Base-by-base conservation (phyloP, 2,888 invertebrate species). In the Ophioninae sp. region DNA sequence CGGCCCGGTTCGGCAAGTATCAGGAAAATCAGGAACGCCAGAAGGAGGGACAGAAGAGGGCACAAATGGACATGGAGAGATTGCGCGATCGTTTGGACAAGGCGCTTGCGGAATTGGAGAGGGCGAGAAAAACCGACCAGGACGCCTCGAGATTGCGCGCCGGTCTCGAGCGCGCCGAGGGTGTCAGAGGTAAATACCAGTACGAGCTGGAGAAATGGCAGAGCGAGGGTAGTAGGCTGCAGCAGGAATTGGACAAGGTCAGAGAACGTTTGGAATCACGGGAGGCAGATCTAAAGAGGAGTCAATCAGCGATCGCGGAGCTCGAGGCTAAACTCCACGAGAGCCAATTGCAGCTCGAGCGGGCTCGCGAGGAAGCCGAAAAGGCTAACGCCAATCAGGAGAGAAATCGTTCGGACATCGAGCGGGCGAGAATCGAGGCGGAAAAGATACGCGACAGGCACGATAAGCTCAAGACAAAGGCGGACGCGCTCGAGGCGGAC, bases 401-500 rank as follows among this genome's bases (percentile, higher is more conserved):
- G 88, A 96, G 97, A 90, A 96, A 97, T 91, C 94, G 97, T 61
- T 94, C 95, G 85, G 97, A 97, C 89, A 94, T 97, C 89, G 98
- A 97, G 92, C 94, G 97, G 67, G 96, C 97, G 87, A 96, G 97
- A 90, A 97, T 98, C 91, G 98, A 98, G 93, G 96, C 97, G 88
- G 98, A 98, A 91, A 98, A 98, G 93, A 95, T 97, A 85, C 95
- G 97, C 88, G 98, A 98, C 89, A 95, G 97, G 85, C 96, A 97
- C 91, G 98, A 98, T 91, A 97, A 97, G 93, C 93, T 97, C n/a
- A 96, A 96, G 89, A 92, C 95, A 79, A 95, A 95, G 86, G 94
- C 95, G 75, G 96, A 96, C 79, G 95, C 95, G 88, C 92, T 96
- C 80, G 96, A 96, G 89, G 92, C 92, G 86, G 97, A 97, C 91